Percentiles rank a stretch among this genome's conserved stretches.
Conservation (phyloP, 2,113 vertebrate species). For the Panthera tigris region DNA sequence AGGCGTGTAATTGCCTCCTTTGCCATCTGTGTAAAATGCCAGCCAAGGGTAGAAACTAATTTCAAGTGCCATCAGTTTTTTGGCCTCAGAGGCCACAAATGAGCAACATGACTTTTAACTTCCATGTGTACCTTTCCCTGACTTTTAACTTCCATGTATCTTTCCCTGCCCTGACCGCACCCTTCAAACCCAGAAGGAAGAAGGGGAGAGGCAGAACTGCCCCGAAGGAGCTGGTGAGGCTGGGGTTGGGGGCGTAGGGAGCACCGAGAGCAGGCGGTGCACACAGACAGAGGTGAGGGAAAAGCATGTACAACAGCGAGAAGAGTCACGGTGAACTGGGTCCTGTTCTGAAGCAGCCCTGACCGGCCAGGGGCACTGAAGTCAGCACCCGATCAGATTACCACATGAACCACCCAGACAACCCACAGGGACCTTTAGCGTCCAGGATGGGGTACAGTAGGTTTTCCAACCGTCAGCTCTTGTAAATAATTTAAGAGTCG, state of each 20-base stretch:
- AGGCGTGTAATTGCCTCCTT: neutral
- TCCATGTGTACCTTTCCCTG: neutral
- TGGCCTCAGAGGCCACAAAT: neutral
- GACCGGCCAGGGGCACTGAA: conserved; percentile 59
- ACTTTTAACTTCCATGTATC: neutral
- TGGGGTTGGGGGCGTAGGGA: neutral
- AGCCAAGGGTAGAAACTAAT: conserved; percentile 38
- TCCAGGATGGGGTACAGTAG: conserved; percentile 74
- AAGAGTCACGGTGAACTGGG: neutral
- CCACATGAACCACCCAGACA: conserved; percentile 78
- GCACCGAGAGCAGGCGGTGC: neutral
- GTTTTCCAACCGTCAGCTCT: conserved; percentile 82
- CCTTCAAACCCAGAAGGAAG: neutral
- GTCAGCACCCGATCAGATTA: conserved; percentile 82
- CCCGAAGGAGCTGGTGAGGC: fast-evolving
- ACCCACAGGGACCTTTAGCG: conserved; percentile 83
- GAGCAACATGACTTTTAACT: neutral
- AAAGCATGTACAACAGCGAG: neutral
- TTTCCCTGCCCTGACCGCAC: neutral
- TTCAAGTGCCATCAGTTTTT: conserved; percentile 52
- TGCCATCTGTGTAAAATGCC: conserved; percentile 58
- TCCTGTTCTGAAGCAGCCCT: neutral
- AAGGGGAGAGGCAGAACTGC: neutral
- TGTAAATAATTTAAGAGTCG: conserved; percentile 90
- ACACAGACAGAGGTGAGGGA: neutral